A percentile compares a stretch with the other conserved stretches of the same genome.
Conservation (phyloP, 2,888 invertebrate genomes). For the Ophioninae sp. region DNA sequence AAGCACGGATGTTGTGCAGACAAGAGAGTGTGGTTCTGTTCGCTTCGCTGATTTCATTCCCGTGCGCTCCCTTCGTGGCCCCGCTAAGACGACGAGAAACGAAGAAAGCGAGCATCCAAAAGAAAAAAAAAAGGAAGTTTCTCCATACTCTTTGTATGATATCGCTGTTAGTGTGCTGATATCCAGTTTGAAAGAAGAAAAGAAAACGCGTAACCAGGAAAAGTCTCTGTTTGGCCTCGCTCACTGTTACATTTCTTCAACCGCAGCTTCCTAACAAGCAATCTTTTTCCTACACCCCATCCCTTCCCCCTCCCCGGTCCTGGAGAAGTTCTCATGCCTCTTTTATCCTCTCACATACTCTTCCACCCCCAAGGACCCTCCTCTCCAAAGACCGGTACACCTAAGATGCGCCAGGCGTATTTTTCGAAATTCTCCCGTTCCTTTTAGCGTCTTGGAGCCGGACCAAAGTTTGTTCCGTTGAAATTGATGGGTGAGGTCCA, state of each 20-base stretch:
- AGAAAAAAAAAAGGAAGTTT: conserved; percentile 48
- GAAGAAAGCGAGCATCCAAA: conserved; percentile 10
- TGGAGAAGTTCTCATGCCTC: background rate
- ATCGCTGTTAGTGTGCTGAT: conserved; percentile 48
- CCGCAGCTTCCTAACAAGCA: conserved; percentile 59
- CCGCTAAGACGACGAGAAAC: conserved; percentile 26
- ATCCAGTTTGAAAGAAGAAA: conserved; percentile 42
- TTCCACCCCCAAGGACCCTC: conserved; percentile 41
- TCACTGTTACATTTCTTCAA: conserved; percentile 71
- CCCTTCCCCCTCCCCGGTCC: background rate
- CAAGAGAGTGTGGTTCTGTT: conserved; percentile 3
- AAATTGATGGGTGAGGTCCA: conserved; percentile 45
- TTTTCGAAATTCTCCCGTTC: conserved; percentile 74
- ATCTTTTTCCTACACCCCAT: conserved; percentile 34
- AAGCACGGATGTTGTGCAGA: conserved; percentile 21
- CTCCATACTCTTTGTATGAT: conserved; percentile 43
- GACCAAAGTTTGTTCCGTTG: conserved; percentile 75
- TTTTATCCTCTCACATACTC: conserved; percentile 37
- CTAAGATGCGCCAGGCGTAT: conserved; percentile 66
- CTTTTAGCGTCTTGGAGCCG: conserved; percentile 77
- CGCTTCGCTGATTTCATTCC: conserved; percentile 21
- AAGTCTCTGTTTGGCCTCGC: conserved; percentile 58
- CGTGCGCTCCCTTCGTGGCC: conserved; percentile 21
- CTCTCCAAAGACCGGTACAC: conserved; percentile 55
- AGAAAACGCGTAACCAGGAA: conserved; percentile 23